Evolutionary conservation across 2,113 vertebrate genomes (phyloP), one percentile per base, ranked within the genome.

Genomic region (Theropithecus gelada): DNA sequence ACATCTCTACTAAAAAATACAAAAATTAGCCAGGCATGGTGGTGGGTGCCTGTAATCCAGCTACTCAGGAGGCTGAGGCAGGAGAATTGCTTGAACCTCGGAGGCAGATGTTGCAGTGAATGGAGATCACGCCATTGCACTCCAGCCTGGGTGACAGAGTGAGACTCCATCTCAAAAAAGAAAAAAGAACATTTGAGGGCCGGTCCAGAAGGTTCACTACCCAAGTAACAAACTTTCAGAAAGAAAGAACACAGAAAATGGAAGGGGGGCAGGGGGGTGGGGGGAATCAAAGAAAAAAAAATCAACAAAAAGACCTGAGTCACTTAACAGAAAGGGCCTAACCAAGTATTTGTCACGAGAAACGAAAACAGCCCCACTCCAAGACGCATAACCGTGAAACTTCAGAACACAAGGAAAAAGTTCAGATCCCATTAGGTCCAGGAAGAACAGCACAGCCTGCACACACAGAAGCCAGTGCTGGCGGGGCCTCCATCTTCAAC

Each of bases 381-480:
- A 66, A 57, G 59, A 83, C 20, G 27, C 2, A 30, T 38, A 48
- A 18, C 4, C 35, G 25, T 12, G 30, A 88, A 84, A 72, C 52
- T 35, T 9, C 38, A 80, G 18, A 40, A 40, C 64, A 45, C 52
- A n/a, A 43, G 40, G 11, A 45, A 72, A 64, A 78, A 70, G 13
- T 2, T 61, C 57, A 32, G 40, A 76, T 35, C 25, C 30, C 38
- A 35, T 18, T 1, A 27, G 64, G 32, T 5, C 68, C n/a, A 1
- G 23, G 70, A 93, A 73, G n/a, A 64, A 64, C 16, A 50, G n/a
- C 52, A 25, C 17, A 59, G 61, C 48, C 3, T 40, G 27, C 20
- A 5, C 7, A 40, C 38, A 50, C 2, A 48, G 75, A 76, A 7
- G 6, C 23, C 1, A 0, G 78, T 7, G 5, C 3, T 20, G 23